A percentile compares a stretch with the other conserved stretches of the same genome.
Evolutionary conservation across 30 jellyfish, hydroid and myxozoan genomes (phyloP).

Genomic region (Aurelia aurita complex sp. Pacific): DNA sequence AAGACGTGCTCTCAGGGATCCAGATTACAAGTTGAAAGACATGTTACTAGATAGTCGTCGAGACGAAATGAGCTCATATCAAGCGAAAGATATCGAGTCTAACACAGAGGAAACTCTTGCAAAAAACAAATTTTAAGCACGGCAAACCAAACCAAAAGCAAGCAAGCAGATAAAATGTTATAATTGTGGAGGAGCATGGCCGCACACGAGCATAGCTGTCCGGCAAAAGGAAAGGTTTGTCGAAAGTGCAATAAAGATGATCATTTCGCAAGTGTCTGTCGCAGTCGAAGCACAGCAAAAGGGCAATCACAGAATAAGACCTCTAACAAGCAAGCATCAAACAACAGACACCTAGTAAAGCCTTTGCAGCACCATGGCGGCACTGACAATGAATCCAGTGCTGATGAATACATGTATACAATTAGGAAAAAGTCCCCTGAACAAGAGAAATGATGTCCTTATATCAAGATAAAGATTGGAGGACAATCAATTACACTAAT

Average conservation of each 20-base stretch:
- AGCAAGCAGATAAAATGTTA: not conserved
- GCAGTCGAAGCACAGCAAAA: not conserved
- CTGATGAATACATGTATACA: too few species aligned
- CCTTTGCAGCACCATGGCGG: constrained; percentile 6
- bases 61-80: not conserved
- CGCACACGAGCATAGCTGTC: too few species aligned
- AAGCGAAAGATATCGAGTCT: not conserved
- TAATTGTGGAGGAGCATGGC: too few species aligned
- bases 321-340: not conserved
- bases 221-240: not conserved
- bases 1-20: not conserved
- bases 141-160: not conserved
- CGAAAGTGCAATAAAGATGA: constrained; percentile 11
- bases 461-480: not conserved
- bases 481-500: too few species aligned
- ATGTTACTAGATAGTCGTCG: too few species aligned
- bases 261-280: constrained; percentile 35
- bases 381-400: too few species aligned
- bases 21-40: too few species aligned
- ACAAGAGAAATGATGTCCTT: not conserved
- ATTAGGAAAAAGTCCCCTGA: not conserved
- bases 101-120: too few species aligned
- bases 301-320: not conserved
- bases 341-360: not conserved
- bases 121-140: not conserved